Conservation (phyloP, 2,113 vertebrate genomes). For the Muntiacus muntjak region DNA sequence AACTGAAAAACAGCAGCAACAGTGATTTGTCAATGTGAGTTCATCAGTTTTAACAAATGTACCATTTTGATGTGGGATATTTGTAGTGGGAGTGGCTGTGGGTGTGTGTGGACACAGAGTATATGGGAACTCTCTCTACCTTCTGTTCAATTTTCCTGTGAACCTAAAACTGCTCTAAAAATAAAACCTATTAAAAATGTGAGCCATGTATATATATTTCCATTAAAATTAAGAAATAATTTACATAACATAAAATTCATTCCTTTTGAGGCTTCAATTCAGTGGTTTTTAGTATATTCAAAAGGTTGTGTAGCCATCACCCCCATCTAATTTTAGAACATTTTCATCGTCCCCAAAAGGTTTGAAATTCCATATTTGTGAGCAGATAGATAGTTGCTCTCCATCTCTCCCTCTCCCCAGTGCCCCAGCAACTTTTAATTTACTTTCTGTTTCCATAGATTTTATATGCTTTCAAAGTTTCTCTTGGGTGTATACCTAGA, state of each 20-base stretch:
- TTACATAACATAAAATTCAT: not conserved
- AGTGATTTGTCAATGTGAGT: not conserved
- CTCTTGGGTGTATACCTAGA: not conserved
- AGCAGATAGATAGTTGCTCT: not conserved
- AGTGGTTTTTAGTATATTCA: not conserved
- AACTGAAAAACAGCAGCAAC: not conserved
- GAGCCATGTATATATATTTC: not conserved
- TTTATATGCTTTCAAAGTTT: not conserved
- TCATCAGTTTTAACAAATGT: not conserved
- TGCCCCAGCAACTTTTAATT: not conserved
- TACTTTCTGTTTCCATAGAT: not conserved
- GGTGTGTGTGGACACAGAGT: not conserved
- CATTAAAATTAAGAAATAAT: not conserved
- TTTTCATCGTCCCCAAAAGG: not conserved
- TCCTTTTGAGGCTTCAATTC: not conserved
- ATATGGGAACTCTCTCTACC: not conserved
- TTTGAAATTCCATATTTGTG: not conserved
- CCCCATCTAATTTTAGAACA: not conserved
- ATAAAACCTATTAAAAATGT: not conserved
- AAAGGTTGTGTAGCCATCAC: not conserved
- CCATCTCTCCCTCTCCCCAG: not conserved
- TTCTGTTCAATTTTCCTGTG: not conserved
- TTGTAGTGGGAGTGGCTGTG: rapidly evolving
- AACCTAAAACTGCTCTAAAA: not conserved
- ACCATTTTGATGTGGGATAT: not conserved